These are phyloP conservation scores for Scopus umbretta DNA, from an alignment of 2,113 vertebrate genomes.

Conservation along the genomic window DNA sequence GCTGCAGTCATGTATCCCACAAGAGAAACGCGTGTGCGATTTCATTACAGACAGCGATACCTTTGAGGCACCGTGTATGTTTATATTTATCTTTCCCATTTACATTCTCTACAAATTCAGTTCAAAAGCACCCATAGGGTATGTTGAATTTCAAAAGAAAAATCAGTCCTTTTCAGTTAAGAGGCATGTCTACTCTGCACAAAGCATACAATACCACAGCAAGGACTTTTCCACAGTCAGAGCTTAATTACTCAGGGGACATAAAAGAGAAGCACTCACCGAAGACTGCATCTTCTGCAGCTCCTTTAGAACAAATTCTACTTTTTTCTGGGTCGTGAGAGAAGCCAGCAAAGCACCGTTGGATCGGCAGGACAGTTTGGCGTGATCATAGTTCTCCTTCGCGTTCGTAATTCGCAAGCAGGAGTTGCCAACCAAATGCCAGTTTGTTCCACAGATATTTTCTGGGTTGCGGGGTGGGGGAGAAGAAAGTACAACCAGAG, in stretches of 20 bases:
- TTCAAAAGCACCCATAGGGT: not conserved
- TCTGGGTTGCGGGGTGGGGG: constrained; percentile 62
- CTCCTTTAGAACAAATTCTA: constrained; percentile 95
- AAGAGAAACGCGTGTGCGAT: not conserved
- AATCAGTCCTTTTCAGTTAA: not conserved
- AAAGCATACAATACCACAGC: not conserved
- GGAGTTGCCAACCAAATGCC: constrained; percentile 94
- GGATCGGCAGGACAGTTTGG: constrained; percentile 88
- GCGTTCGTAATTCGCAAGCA: constrained; percentile 89
- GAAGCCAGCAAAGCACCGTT: constrained; percentile 88
- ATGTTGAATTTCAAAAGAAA: constrained; percentile 8
- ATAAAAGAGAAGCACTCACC: constrained; percentile 70
- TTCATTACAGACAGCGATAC: not conserved
- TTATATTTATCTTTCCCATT: constrained; percentile 18
- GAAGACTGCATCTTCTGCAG: constrained; percentile 84
- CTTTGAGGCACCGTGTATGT: not conserved
- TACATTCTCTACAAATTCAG: not conserved
- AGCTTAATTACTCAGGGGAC: not conserved
- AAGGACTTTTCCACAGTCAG: not conserved
- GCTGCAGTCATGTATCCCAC: not conserved
- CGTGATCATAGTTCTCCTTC: constrained; percentile 92
- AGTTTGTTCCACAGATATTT: constrained; percentile 90
- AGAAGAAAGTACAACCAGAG: not conserved
- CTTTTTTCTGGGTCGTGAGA: constrained; percentile 91
- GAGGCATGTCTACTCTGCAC: not conserved